Conservation (phyloP, 2,888 invertebrate genomes). For the Scelioninae gen. 1 region DNA sequence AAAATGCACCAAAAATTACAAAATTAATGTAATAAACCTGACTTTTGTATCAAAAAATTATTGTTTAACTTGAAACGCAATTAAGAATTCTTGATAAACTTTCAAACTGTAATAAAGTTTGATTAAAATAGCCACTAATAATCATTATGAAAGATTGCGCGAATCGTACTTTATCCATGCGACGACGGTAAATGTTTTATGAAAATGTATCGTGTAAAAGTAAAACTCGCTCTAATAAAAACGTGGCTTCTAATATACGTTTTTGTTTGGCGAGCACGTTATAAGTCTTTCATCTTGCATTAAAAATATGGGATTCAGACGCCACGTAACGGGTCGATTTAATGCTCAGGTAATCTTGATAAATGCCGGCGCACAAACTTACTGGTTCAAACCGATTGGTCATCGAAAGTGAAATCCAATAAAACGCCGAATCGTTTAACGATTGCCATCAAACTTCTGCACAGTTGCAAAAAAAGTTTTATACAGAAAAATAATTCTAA, state of each 20-base stretch:
- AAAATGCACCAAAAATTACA: no score
- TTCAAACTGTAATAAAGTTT: no score
- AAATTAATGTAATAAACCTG: no score
- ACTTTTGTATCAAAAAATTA: no score
- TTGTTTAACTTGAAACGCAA: no score
- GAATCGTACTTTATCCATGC: constrained; percentile 7
- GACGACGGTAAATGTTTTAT: constrained; percentile 51
- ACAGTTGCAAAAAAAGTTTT: neutral
- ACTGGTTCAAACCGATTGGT: constrained; percentile 34
- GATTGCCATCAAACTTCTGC: neutral
- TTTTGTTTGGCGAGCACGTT: constrained; percentile 63
- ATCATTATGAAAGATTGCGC: neutral
- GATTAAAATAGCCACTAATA: constrained; percentile 13
- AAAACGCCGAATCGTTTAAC: constrained; percentile 9
- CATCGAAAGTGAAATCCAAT: constrained; percentile 52
- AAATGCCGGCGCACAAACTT: constrained; percentile 51
- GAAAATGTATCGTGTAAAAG: constrained; percentile 60
- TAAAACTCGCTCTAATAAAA: constrained; percentile 58
- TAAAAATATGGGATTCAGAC: constrained; percentile 63
- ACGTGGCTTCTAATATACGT: constrained; percentile 56
- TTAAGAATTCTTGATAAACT: no score
- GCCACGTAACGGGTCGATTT: constrained; percentile 63
- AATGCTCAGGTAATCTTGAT: constrained; percentile 67
- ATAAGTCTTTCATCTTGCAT: constrained; percentile 66
- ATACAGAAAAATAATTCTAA: no score